Conservation (phyloP, 1,140 invertebrate genomes). For the Drosophila sucinea region DNA sequence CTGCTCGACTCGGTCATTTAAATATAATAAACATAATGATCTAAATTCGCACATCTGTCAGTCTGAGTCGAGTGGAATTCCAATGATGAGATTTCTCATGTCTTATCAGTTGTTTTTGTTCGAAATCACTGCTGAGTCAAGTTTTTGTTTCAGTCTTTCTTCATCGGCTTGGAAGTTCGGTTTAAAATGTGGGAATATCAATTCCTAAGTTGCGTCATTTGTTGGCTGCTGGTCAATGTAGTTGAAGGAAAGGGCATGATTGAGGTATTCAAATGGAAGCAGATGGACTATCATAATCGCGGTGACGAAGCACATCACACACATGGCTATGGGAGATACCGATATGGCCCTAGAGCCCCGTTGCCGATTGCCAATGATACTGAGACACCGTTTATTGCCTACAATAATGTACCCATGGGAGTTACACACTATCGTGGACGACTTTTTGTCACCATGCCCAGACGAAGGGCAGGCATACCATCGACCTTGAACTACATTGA, state of each 20-base stretch:
- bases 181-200: constrained; percentile 6
- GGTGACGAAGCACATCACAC: constrained; percentile 31
- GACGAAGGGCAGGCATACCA: constrained; percentile 87
- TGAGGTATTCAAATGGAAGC: constrained; percentile 83
- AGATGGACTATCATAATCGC: constrained; percentile 82
- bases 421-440: constrained; percentile 87
- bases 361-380: constrained; percentile 18
- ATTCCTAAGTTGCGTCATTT: constrained; percentile 31
- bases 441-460: constrained; percentile 89
- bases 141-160: constrained; percentile 27
- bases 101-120: constrained; percentile 38
- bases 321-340: constrained; percentile 1
- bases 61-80: not conserved
- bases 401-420: constrained; percentile 90
- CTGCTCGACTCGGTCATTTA: too few relatives aligned
- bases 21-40: too few relatives aligned
- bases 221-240: constrained; percentile 16
- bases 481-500: constrained; percentile 88
- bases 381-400: constrained; percentile 68
- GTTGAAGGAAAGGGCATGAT: constrained; percentile 65
- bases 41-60: too few relatives aligned
- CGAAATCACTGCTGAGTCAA: not conserved
- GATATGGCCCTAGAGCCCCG: constrained; percentile 22
- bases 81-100: not conserved
- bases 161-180: constrained; percentile 7